Conservation (phyloP, 2,888 invertebrate genomes). For the Epistrophe eligans region DNA sequence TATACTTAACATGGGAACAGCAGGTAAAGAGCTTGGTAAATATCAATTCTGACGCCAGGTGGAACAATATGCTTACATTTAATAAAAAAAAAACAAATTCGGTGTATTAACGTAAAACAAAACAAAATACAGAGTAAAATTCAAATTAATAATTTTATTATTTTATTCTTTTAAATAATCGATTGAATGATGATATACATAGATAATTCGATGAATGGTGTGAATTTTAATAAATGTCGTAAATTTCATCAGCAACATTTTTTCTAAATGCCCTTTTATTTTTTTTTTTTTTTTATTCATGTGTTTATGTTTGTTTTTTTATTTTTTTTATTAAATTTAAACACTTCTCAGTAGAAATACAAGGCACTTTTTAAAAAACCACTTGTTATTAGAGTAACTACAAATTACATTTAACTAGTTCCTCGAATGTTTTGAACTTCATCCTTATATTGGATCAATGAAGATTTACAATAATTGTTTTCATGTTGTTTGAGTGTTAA, state of each 20-base stretch:
- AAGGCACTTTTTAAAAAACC: neutral
- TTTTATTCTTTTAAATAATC: constrained; percentile 31
- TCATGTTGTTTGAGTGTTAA: neutral
- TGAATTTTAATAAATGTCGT: constrained; percentile 29
- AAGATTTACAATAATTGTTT: neutral
- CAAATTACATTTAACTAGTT: neutral
- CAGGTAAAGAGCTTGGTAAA: constrained; percentile 99
- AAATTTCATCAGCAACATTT: neutral
- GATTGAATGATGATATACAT: constrained; percentile 37
- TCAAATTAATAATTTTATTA: neutral
- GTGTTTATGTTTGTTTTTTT: neutral
- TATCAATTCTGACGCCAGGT: constrained; percentile 88
- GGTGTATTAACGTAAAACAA: constrained; percentile 48
- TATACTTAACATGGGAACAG: constrained; percentile 99
- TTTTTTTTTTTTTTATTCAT: neutral
- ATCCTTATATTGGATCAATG: neutral
- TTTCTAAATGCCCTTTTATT: neutral
- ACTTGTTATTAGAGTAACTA: neutral
- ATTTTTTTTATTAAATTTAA: neutral
- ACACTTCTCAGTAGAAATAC: neutral
- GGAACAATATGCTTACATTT: constrained; percentile 80
- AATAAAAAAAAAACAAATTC: constrained; percentile 40
- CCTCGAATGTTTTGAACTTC: neutral
- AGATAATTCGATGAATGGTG: constrained; percentile 21
- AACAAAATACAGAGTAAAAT: constrained; percentile 27